Base-by-base conservation (phyloP, 1,140 invertebrate species). In the Dryas iulia region DNA sequence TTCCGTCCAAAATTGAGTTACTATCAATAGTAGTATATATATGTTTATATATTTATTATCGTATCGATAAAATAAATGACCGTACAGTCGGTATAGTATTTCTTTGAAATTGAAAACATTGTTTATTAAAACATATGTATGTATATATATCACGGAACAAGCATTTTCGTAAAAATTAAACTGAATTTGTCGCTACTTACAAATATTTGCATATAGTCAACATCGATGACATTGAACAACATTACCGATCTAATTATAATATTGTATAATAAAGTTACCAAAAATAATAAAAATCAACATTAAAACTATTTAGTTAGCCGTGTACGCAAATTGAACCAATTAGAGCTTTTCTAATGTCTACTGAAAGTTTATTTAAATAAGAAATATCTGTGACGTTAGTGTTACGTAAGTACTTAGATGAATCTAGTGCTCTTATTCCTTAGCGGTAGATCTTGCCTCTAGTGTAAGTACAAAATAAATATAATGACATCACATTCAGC, bases 391-490 rank as follows among this genome's bases (percentile, higher is more conserved):
- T 52, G 24, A 24, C 33, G 14, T 52, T 28, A 52, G 24, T 47
- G 26, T 61, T 30, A 62, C n/a, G 30, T 65, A 56, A 57, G 11
- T 26, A 26, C 54, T 25, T 66, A 33, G 31, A 30, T 52, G 47
- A 62, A 62, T 23, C 47, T 53, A 52, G 59, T 18, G 39, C 8
- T n/a, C 31, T 59, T 52, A 60, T 52, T 66, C n/a, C 31, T 66
- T 66, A 52, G 57, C 31, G 52, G 76, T 72, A 70, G n/a, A 59
- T 78, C 71, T 78, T 78, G 76, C 76, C 73, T 62, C 57, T 73
- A 78, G 73, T 14, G 52, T 71, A 65, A 71, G 69, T 71, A 71
- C 62, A 71, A 71, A 71, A 30, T 61, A 53, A 57, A 47, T 8
- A 47, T 21, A 47, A 21, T 21, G 14, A 21, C 39, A 47, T 7